Conservation (phyloP, 2,888 invertebrate genomes). For the Eupithecia subfuscata region DNA sequence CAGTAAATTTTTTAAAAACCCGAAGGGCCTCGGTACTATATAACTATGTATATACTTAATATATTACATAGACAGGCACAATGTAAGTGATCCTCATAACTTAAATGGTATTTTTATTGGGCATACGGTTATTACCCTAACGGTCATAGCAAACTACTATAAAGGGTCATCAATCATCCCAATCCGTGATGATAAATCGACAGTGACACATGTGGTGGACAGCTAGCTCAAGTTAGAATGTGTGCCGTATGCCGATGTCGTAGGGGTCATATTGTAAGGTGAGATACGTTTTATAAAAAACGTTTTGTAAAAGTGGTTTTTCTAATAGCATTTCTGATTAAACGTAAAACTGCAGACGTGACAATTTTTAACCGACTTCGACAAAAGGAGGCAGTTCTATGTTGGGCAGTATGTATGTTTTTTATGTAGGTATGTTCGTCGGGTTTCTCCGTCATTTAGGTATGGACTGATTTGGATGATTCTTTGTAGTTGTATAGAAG, state of each 20-base stretch:
- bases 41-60: neutral
- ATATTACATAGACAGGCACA: neutral
- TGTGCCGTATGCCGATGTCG: slow-evolving; percentile 13
- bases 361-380: too few relatives aligned
- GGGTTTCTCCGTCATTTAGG: too few relatives aligned
- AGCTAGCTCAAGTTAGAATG: slow-evolving; percentile 7
- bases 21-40: neutral
- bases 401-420: too few relatives aligned
- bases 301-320: neutral
- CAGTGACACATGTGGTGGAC: slow-evolving; percentile 37
- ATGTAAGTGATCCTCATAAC: slow-evolving; percentile 14
- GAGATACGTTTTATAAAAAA: neutral
- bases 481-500: too few relatives aligned
- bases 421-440: too few relatives aligned
- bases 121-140: slow-evolving; percentile 29
- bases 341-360: neutral
- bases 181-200: slow-evolving; percentile 34
- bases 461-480: too few relatives aligned
- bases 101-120: slow-evolving; percentile 30
- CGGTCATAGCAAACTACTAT: slow-evolving; percentile 28
- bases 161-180: slow-evolving; percentile 42
- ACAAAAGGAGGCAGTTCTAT: too few relatives aligned
- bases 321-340: neutral
- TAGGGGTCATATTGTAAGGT: slow-evolving; percentile 18
- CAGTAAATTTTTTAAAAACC: too few relatives aligned